Conservation (phyloP, 2,888 invertebrate genomes). For the Diaperis boleti region DNA sequence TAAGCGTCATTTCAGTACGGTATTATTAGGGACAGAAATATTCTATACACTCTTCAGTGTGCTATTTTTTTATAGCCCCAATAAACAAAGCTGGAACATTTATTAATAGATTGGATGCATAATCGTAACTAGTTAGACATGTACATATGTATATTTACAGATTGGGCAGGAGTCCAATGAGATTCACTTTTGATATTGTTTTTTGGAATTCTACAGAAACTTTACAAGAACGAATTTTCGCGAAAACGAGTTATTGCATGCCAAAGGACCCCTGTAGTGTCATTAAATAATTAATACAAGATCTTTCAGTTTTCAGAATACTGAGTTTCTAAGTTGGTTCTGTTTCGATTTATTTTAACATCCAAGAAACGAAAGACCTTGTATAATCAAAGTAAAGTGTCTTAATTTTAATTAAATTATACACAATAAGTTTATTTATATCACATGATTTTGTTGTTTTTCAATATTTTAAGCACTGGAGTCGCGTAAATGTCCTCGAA, state of each 20-base stretch:
- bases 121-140: constrained; percentile 20
- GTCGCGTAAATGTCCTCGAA: constrained; percentile 13
- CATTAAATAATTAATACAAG: constrained; percentile 9
- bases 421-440: constrained; percentile 30
- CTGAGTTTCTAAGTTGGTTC: constrained; percentile 18
- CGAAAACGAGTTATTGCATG: background rate
- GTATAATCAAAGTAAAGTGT: background rate
- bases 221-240: background rate
- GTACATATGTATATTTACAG: constrained; percentile 22
- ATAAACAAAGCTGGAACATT: background rate
- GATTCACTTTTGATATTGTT: constrained; percentile 12
- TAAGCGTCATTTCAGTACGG: too few species aligned
- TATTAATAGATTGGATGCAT: constrained; percentile 12
- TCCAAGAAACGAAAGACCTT: constrained; percentile 22
- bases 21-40: too few species aligned
- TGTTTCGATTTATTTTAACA: constrained; percentile 9
- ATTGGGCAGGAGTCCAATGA: constrained; percentile 28
- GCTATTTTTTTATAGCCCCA: too few species aligned
- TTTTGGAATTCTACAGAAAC: too few species aligned
- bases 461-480: constrained; percentile 28
- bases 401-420: constrained; percentile 25
- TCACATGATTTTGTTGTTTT: constrained; percentile 33
- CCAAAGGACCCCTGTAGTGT: constrained; percentile 3
- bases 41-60: too few species aligned
- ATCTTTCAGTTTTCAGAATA: constrained; percentile 15